Evolutionary conservation across 2,888 invertebrate genomes (phyloP).

Genomic region (Ethmia dodecea): DNA sequence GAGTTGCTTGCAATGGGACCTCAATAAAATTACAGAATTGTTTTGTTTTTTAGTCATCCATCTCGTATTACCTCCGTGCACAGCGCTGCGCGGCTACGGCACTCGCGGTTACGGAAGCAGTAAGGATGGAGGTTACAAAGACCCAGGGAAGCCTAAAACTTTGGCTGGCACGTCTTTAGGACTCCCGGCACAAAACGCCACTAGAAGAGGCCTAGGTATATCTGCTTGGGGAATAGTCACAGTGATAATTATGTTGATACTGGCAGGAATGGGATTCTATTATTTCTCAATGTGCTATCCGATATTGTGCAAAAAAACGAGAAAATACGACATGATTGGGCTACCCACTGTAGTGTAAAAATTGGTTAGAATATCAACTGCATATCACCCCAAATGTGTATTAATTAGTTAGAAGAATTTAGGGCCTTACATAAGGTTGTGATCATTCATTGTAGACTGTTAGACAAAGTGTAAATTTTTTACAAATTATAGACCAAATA

Average conservation of each 20-base stretch:
- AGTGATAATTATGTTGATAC: constrained; percentile 68
- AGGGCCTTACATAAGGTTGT: neutral
- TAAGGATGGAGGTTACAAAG: constrained; percentile 24
- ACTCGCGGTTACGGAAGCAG: constrained; percentile 24
- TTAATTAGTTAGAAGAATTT: too few relatives aligned
- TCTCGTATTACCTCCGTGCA: constrained; percentile 31
- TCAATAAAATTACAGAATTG: too few relatives aligned
- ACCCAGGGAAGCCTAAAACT: constrained; percentile 30
- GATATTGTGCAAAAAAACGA: constrained; percentile 75
- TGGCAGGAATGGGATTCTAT: constrained; percentile 75
- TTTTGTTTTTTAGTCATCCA: constrained; percentile 41
- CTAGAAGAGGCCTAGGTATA: constrained; percentile 62
- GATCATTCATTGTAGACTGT: too few relatives aligned
- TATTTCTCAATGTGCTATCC: constrained; percentile 83
- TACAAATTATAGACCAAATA: too few relatives aligned
- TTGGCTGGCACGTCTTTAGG: constrained; percentile 37
- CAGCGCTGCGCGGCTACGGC: constrained; percentile 30
- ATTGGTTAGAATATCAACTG: constrained; percentile 3
- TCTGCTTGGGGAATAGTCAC: constrained; percentile 82
- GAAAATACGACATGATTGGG: constrained; percentile 77
- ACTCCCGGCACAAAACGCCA: constrained; percentile 35
- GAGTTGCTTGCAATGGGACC: too few relatives aligned
- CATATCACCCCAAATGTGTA: too few relatives aligned
- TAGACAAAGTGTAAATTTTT: too few relatives aligned
- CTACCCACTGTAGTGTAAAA: constrained; percentile 53